Base-by-base conservation (phyloP, 2,797 vertebrate species). In the Austrolebias charrua region DNA sequence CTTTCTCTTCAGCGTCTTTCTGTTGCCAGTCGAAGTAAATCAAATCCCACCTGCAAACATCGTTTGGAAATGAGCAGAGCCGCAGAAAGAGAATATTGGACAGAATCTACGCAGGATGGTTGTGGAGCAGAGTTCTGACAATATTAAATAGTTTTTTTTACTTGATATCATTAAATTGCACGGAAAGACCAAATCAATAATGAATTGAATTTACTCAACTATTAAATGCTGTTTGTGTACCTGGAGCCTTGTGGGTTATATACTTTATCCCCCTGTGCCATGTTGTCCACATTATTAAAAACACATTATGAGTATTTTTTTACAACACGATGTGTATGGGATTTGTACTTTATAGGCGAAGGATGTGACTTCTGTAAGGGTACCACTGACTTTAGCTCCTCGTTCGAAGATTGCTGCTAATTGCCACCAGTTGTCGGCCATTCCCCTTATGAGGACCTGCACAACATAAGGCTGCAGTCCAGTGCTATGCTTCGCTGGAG, bases 21-120 rank as follows among this genome's bases (percentile, higher is more conserved):
- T 60, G 75, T 77, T 68, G 69, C 68, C 69, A 79, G 79, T 85
- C 66, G 79, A 68, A 77, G 58, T 19, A 77, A 90, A 91, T 85
- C 69, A 45, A 66, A 80, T 87, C 35, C 33, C 2, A 29, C 54
- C 71, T 76, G 67, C 52, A 79, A 80, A 82, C 56, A 56, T 31
- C 64, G 40, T 69, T 81, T 79, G 55, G 63, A 40, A 78, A 72
- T 52, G 40, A 83, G 71, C 38, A 55, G 48, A 60, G 69, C 44
- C 40, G 35, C 48, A n/a, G 51, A 28, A 31, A 46, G 24, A 63
- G 51, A 71, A 72, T 71, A 80, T 72, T 67, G 62, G 20, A 69
- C 31, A 54, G 38, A 53, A 38, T 24, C 24, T 24, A 24, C 24
- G 24, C n/a, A 10, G 16, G 29, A 53, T 15, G 42, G 47, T 40